Conservation (phyloP, 2,888 invertebrate species). For the Helicoverpa assulta region DNA sequence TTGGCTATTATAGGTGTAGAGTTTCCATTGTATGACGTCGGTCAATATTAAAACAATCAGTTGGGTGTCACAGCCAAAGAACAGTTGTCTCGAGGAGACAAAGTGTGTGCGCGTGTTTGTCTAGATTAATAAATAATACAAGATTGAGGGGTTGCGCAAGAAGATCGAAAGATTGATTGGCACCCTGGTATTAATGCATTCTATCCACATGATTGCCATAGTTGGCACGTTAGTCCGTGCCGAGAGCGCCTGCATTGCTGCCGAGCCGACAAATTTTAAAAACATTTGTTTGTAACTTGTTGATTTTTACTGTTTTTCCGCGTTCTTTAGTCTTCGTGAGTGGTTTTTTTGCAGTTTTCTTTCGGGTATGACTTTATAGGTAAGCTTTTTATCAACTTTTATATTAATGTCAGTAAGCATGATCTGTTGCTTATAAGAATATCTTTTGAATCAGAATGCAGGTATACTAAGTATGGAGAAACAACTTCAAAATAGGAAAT, state of each 20-base stretch:
- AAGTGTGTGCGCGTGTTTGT: constrained; percentile 69
- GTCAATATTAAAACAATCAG: constrained; percentile 64
- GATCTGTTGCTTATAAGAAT: neutral
- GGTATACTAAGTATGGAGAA: neutral
- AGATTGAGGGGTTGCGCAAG: constrained; percentile 79
- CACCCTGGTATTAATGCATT: constrained; percentile 75
- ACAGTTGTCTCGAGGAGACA: constrained; percentile 67
- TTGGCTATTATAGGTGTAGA: constrained; percentile 58
- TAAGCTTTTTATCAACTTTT: neutral
- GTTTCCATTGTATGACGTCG: constrained; percentile 51
- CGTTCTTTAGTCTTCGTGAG: constrained; percentile 2
- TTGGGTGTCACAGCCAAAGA: constrained; percentile 65
- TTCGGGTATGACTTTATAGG: neutral
- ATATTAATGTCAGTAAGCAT: neutral
- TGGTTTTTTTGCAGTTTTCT: neutral
- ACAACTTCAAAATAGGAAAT: constrained; percentile 1
- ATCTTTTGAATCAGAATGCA: neutral
- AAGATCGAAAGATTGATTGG: constrained; percentile 81
- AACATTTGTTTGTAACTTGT: constrained; percentile 14
- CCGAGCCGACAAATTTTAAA: constrained; percentile 76
- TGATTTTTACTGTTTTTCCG: constrained; percentile 10
- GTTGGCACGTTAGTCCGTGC: constrained; percentile 72
- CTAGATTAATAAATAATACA: constrained; percentile 76
- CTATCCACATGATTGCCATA: constrained; percentile 77
- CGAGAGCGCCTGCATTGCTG: constrained; percentile 71